A percentile compares a stretch with the other conserved stretches of the same genome.
These are phyloP conservation scores for Drosophila grimshawi DNA, from an alignment of 1,140 invertebrate species.

Conservation along the genomic window DNA sequence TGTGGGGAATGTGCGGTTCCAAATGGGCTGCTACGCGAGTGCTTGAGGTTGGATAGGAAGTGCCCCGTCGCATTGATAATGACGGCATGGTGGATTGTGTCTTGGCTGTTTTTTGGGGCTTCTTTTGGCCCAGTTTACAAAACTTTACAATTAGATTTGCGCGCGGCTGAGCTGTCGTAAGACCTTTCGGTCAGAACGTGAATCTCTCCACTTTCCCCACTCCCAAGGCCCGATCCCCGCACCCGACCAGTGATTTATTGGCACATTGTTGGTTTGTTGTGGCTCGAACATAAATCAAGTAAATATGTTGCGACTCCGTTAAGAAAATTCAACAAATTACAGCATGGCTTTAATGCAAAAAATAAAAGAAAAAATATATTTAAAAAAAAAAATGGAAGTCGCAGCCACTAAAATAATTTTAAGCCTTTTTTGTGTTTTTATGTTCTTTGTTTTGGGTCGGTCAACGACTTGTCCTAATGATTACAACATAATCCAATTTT, in stretches of 20 bases:
- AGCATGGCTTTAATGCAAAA: conserved; percentile 25
- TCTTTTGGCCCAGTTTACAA: conserved; percentile 62
- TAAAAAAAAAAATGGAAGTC: neutral
- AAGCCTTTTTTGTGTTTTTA: conserved; percentile 2
- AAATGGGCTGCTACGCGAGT: conserved; percentile 8
- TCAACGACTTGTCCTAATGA: conserved; percentile 56
- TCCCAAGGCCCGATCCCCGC: no score
- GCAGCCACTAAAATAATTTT: conserved; percentile 8
- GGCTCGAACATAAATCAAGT: conserved; percentile 59
- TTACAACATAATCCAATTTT: conserved; percentile 77
- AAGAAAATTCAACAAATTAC: conserved; percentile 33
- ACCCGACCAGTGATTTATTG: conserved; percentile 64
- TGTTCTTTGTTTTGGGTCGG: conserved; percentile 11
- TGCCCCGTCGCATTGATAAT: conserved; percentile 59
- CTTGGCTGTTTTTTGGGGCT: conserved; percentile 47
- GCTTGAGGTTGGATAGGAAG: conserved; percentile 1
- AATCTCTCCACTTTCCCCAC: neutral
- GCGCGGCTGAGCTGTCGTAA: conserved; percentile 36
- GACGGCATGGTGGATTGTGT: conserved; percentile 40
- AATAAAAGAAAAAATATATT: neutral
- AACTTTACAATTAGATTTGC: conserved; percentile 80
- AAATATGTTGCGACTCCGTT: conserved; percentile 59
- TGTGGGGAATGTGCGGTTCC: conserved; percentile 20
- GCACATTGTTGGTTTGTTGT: conserved; percentile 48
- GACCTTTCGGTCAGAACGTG: conserved; percentile 28